Percentiles rank a stretch among this genome's conserved stretches.
Conservation (phyloP, 2,888 invertebrate species). For the Fragum fragum region DNA sequence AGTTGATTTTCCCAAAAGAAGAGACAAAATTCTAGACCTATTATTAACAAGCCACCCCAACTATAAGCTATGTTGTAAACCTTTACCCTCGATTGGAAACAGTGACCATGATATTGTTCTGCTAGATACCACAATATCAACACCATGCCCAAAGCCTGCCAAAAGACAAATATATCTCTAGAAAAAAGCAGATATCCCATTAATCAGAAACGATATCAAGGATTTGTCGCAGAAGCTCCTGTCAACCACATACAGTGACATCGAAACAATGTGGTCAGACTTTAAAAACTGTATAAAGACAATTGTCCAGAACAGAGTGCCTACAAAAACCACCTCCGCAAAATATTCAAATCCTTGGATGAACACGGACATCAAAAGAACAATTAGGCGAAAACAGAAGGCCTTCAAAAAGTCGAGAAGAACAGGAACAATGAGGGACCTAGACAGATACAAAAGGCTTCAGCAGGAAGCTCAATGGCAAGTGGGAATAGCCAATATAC, state of each 20-base stretch:
- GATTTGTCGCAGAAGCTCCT: too few relatives aligned
- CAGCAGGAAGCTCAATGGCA: constrained; percentile 34
- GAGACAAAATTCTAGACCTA: constrained; percentile 32
- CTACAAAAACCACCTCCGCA: too few relatives aligned
- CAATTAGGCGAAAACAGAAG: constrained; percentile 30
- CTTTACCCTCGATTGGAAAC: constrained; percentile 44
- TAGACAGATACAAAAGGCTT: constrained; percentile 26
- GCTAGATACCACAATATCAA: not conserved
- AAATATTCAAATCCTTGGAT: constrained; percentile 30
- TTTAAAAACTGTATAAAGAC: too few relatives aligned
- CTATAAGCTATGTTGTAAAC: constrained; percentile 45
- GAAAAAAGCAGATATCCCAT: constrained; percentile 23
- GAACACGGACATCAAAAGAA: constrained; percentile 31
- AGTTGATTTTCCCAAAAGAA: too few relatives aligned
- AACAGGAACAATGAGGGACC: constrained; percentile 12
- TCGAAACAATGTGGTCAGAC: not conserved
- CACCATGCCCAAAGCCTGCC: not conserved
- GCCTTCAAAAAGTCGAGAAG: constrained; percentile 23
- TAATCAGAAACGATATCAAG: constrained; percentile 12
- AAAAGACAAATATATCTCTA: constrained; percentile 10
- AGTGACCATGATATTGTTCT: constrained; percentile 41
- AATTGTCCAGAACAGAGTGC: too few relatives aligned
- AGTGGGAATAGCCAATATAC: constrained; percentile 22
- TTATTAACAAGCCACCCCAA: constrained; percentile 50
- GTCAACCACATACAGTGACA: not conserved